A percentile compares a stretch with the other conserved stretches of the same genome.
Conservation (phyloP, 1,140 invertebrate species). For the Drosophila micromelanica region DNA sequence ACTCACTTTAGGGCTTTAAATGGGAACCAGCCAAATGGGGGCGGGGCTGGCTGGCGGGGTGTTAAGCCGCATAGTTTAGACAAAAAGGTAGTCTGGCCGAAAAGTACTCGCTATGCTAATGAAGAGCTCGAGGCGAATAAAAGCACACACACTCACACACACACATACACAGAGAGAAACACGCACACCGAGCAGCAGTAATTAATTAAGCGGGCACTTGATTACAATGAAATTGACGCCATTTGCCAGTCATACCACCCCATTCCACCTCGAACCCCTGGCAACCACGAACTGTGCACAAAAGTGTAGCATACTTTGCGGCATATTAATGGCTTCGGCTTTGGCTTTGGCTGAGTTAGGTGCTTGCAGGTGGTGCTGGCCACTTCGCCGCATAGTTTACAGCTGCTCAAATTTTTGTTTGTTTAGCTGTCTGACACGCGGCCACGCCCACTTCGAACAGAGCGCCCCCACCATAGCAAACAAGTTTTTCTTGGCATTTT, state of each 20-base stretch:
- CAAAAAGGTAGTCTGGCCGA: conserved; percentile 3
- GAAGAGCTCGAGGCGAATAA: conserved; percentile 21
- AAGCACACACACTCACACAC: conserved; percentile 19
- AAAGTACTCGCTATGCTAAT: conserved; percentile 45
- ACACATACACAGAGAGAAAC: conserved; percentile 10
- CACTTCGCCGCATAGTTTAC: conserved; percentile 40
- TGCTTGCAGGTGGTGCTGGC: not conserved
- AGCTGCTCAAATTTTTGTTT: conserved; percentile 38
- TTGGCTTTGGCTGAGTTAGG: not conserved
- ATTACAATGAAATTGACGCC: conserved; percentile 78
- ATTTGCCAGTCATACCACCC: conserved; percentile 42
- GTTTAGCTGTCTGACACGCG: conserved; percentile 35
- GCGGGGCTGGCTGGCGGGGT: not conserved
- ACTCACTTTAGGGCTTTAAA: conserved; percentile 13
- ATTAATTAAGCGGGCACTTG: conserved; percentile 74
- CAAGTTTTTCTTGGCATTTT: conserved; percentile 25
- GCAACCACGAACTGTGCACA: conserved; percentile 37
- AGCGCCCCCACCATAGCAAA: not conserved
- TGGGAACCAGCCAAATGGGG: not conserved
- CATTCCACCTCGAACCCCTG: not conserved
- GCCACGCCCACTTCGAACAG: not conserved
- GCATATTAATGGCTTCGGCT: conserved; percentile 52
- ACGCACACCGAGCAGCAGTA: conserved; percentile 14
- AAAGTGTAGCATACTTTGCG: conserved; percentile 62
- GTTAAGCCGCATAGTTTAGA: conserved; percentile 40